phyloP scores from a whole-genome alignment of 2,113 vertebrate species.

The Oreochromis aureus region DNA sequence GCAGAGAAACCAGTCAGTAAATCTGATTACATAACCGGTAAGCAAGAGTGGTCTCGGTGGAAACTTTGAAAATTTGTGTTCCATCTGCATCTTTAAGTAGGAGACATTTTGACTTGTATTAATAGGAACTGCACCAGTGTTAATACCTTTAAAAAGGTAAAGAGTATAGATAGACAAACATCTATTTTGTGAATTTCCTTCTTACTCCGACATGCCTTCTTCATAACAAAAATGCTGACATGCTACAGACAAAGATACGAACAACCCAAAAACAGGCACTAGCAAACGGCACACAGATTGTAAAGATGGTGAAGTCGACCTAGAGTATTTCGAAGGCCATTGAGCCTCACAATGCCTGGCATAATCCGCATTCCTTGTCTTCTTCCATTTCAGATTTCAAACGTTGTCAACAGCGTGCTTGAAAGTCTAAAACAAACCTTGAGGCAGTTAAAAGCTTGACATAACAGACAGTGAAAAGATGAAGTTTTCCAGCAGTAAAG shows the following conservation, averaged over 20 bases:
- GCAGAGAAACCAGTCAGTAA: not conserved
- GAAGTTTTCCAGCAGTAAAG: not conserved
- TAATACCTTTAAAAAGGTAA: not conserved
- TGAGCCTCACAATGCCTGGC: slow-evolving; percentile 44
- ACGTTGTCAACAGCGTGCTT: slow-evolving; percentile 31
- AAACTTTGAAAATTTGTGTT: not conserved
- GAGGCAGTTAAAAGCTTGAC: not conserved
- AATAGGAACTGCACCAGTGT: not conserved
- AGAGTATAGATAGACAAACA: not conserved
- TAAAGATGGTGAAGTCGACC: not conserved
- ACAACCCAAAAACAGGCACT: not conserved
- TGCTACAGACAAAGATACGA: not conserved
- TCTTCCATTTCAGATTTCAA: slow-evolving; percentile 37
- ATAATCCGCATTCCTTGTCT: slow-evolving; percentile 43
- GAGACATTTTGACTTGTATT: not conserved
- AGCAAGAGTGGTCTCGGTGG: not conserved
- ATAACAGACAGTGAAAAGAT: not conserved
- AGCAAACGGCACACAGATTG: not conserved
- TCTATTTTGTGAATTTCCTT: not conserved
- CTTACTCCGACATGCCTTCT: not conserved
- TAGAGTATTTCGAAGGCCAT: slow-evolving; percentile 39
- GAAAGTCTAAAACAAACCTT: slow-evolving; percentile 31
- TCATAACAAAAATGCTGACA: not conserved
- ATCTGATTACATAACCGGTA: not conserved
- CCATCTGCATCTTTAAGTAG: not conserved